Evolutionary conservation across 2,797 vertebrate genomes (phyloP).

Genomic region (Pseudochromis fuscus): DNA sequence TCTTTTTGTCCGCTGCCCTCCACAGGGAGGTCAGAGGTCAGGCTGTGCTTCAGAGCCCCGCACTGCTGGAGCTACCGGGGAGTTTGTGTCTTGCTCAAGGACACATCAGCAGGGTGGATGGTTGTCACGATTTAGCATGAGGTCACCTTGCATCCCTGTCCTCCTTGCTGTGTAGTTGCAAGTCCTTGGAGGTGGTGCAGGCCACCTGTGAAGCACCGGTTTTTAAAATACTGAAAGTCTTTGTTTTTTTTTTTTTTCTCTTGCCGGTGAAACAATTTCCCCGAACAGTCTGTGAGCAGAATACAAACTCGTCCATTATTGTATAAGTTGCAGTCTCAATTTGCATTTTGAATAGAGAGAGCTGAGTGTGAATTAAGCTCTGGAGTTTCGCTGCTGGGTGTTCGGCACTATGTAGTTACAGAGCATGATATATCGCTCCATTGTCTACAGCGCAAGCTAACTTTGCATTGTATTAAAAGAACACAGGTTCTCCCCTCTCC

Average conservation of each 20-base stretch:
- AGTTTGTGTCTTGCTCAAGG: slow-evolving; percentile 51
- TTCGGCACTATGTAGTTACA: slow-evolving; percentile 16
- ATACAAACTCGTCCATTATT: slow-evolving; percentile 37
- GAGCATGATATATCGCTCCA: slow-evolving; percentile 22
- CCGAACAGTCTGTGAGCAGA: slow-evolving; percentile 35
- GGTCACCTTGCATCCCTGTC: slow-evolving; percentile 49
- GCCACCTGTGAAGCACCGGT: slow-evolving; percentile 43
- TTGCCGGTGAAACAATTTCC: slow-evolving; percentile 22
- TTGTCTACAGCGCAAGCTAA: not conserved
- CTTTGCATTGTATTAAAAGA: slow-evolving; percentile 24
- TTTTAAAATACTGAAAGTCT: slow-evolving; percentile 15
- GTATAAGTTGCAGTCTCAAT: slow-evolving; percentile 43
- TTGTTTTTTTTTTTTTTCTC: slow-evolving; percentile 2
- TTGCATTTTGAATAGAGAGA: slow-evolving; percentile 57
- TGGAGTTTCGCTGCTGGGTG: slow-evolving; percentile 28
- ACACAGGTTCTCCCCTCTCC: too few species aligned
- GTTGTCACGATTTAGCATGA: slow-evolving; percentile 31
- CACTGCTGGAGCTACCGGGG: slow-evolving; percentile 36
- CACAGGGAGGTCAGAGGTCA: slow-evolving; percentile 69
- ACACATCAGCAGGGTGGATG: slow-evolving; percentile 42
- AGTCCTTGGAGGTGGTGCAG: slow-evolving; percentile 21
- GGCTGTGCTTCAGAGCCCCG: slow-evolving; percentile 37
- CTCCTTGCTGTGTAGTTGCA: slow-evolving; percentile 1
- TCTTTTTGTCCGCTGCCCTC: slow-evolving; percentile 59
- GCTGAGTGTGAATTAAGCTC: slow-evolving; percentile 44